Base-by-base conservation (phyloP, 2,113 vertebrate species). In the Petrocephalus microphthalmus region DNA sequence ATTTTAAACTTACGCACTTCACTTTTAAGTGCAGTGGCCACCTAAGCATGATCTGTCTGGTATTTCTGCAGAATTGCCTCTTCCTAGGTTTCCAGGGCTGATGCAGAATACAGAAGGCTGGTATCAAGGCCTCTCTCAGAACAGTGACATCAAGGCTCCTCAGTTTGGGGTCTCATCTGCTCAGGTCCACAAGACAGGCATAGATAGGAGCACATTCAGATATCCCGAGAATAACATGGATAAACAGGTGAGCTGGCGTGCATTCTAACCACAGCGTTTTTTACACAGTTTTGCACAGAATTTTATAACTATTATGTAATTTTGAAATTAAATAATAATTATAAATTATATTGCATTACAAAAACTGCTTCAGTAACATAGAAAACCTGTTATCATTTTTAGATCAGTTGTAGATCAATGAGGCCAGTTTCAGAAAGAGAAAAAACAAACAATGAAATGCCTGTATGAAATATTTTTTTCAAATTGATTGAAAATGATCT, bases 31-130 rank as follows among this genome's bases (percentile, higher is more conserved):
- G 19, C 67, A 42, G 13, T 3, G 67, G 33, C 37, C 5, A 17
- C 67, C 15, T 49, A 51, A n/a, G 22, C 17, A 4, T 42, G 6
- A 29, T n/a, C 86, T 86, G 15, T 52, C 42, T 22, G 6, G n/a
- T 87, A 19, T 86, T 22, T 20, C 17, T 88, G 0, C 92, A 98
- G 98, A 97, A 92, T 93, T 99, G 93, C 97, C 97, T 90, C 96
- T 97, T 85, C 97, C 97, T 67, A 95, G 95, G 85, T 98, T 99
- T 93, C 89, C 94, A 88, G 96, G 96, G 10, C 92, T 97, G 92
- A 97, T 96, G 93, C 96, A 90, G 85, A 97, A 98, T 74, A 90
- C 91, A 78, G 97, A 98, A 89, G 90, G 91, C 85, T 93, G 95
- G 89, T 96, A 96, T 37, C 89, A 94, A n/a, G 92, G 94, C 90